Evolutionary conservation across 2,888 invertebrate genomes (phyloP).

Genomic region (Unio delphinus): DNA sequence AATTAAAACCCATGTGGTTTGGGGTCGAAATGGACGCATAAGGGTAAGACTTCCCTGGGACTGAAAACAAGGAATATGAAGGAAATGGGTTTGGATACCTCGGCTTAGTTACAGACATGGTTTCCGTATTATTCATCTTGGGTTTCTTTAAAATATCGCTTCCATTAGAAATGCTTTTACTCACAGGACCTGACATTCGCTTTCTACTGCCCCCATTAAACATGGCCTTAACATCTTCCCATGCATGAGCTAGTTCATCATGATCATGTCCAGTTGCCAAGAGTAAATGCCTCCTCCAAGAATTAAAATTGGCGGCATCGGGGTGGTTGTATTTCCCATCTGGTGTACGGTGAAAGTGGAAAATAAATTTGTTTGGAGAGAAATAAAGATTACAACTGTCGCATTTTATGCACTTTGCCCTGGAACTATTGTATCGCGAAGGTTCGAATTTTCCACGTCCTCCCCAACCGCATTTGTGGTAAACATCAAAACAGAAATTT

Average conservation of each 20-base stretch:
- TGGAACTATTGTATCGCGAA: slow-evolving; percentile 78
- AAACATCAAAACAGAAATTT: slow-evolving; percentile 93
- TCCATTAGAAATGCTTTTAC: slow-evolving; percentile 1
- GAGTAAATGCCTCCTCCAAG: slow-evolving; percentile 96
- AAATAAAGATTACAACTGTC: slow-evolving; percentile 93
- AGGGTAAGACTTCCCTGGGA: slow-evolving; percentile 44
- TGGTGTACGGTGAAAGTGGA: slow-evolving; percentile 87
- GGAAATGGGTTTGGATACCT: slow-evolving; percentile 39
- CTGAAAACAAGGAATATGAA: slow-evolving; percentile 40
- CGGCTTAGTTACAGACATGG: slow-evolving; percentile 23
- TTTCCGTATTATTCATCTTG: slow-evolving; percentile 24
- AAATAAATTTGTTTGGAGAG: slow-evolving; percentile 98
- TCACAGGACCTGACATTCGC: slow-evolving; percentile 70
- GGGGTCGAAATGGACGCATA: slow-evolving; percentile 33
- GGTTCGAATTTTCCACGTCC: slow-evolving; percentile 79
- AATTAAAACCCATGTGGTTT: slow-evolving; percentile 35
- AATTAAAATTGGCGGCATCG: slow-evolving; percentile 98
- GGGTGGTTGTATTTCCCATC: slow-evolving; percentile 85
- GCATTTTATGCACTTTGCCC: slow-evolving; percentile 98
- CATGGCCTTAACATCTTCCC: slow-evolving; percentile 99
- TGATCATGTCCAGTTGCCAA: slow-evolving; percentile 76
- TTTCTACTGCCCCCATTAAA: slow-evolving; percentile 97
- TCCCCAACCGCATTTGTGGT: slow-evolving; percentile 97
- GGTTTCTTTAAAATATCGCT: slow-evolving; percentile 26
- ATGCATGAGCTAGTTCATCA: slow-evolving; percentile 77